Conservation (phyloP, 2,888 invertebrate species). For the Latheticus oryzae region DNA sequence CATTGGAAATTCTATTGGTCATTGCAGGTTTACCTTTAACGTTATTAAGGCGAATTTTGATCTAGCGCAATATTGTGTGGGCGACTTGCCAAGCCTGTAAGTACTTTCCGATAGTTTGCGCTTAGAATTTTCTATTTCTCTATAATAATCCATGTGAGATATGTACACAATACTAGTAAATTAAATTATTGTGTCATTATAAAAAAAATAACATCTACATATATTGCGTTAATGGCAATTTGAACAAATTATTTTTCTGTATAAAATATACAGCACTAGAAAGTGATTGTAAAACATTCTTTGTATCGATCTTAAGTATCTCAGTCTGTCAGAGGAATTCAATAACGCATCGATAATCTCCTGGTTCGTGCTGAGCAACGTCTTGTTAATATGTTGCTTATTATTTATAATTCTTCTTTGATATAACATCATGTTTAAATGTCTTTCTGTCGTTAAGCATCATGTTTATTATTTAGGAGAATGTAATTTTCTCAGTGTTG, state of each 20-base stretch:
- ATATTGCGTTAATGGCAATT: too few species aligned
- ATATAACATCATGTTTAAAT: background rate
- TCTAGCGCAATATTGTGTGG: conserved; percentile 27
- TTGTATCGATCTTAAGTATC: too few species aligned
- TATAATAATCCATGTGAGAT: too few species aligned
- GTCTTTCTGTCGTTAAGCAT: background rate
- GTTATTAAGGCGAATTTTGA: conserved; percentile 35
- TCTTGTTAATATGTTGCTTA: background rate
- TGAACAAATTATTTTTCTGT: too few species aligned
- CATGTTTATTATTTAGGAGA: conserved; percentile 6
- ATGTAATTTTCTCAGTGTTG: conserved; percentile 1
- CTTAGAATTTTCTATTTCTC: conserved; percentile 23
- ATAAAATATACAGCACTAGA: too few species aligned
- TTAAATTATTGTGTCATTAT: too few species aligned
- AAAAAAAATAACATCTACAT: too few species aligned
- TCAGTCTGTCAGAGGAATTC: too few species aligned
- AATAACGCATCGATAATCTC: too few species aligned
- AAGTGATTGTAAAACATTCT: too few species aligned
- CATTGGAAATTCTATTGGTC: background rate
- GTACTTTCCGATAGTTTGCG: conserved; percentile 27
- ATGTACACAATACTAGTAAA: too few species aligned
- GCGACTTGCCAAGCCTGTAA: conserved; percentile 27
- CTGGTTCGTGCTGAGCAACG: background rate
- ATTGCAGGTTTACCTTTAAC: conserved; percentile 22
- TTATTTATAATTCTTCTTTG: background rate